Evolutionary conservation across 2,113 vertebrate genomes (phyloP).

Genomic region (Platysteira castanea): DNA sequence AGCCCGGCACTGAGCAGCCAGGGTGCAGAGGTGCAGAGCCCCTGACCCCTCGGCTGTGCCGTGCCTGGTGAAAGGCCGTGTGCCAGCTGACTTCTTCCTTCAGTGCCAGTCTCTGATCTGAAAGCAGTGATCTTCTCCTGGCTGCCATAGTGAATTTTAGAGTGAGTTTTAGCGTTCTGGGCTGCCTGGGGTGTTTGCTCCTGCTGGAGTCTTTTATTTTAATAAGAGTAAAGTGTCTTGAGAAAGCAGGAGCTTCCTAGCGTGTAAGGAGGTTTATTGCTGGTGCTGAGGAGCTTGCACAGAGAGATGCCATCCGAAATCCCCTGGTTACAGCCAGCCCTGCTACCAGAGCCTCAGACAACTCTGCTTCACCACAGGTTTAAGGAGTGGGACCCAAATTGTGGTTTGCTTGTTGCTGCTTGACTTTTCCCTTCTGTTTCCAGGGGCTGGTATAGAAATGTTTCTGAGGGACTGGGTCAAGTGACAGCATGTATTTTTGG

Average conservation of each 20-base stretch:
- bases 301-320: background rate
- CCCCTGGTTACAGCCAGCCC: background rate
- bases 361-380: background rate
- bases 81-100: background rate
- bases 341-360: background rate
- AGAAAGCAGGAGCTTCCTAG: background rate
- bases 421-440: background rate
- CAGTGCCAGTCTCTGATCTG: background rate
- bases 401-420: background rate
- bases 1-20: background rate
- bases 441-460: background rate
- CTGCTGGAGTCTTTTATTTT: background rate
- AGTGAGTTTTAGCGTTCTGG: background rate
- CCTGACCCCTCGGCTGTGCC: background rate
- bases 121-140: background rate
- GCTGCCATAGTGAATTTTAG: background rate
- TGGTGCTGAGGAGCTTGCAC: background rate
- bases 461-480: background rate
- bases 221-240: background rate
- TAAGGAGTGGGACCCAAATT: background rate
- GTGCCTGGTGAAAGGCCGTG: background rate
- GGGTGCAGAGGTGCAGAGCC: background rate
- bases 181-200: background rate
- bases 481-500: background rate
- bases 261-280: background rate